Percentiles rank a stretch among this genome's conserved stretches.
Conservation (phyloP, 2,113 vertebrate genomes). For the Platichthys flesus region DNA sequence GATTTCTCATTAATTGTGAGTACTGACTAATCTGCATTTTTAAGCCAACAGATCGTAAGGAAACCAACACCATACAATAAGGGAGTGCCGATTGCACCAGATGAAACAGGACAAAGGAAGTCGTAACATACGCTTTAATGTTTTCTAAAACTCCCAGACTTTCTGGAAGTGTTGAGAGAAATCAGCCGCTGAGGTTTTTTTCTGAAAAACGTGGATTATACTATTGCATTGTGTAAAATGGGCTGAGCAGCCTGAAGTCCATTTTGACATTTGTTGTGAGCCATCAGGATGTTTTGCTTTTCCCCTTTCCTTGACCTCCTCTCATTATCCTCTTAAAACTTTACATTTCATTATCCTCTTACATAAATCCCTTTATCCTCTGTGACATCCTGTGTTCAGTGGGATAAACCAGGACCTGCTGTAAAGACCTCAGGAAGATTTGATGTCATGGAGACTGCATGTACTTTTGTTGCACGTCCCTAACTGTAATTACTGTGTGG, state of each 20-base stretch:
- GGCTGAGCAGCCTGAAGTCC: background rate
- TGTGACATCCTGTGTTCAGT: constrained; percentile 37
- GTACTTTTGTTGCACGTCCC: constrained; percentile 1
- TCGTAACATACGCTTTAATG: background rate
- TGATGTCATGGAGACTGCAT: background rate
- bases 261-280: constrained; percentile 19
- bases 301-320: constrained; percentile 48
- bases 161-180: constrained; percentile 4
- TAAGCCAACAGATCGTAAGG: background rate
- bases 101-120: background rate
- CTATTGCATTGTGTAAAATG: background rate
- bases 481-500: background rate
- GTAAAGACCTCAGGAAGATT: constrained; percentile 14
- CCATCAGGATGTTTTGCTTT: constrained; percentile 17
- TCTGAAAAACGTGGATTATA: background rate
- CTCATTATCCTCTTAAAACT: constrained; percentile 63
- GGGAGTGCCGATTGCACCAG: background rate
- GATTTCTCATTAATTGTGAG: background rate
- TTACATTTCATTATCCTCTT: constrained; percentile 72
- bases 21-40: background rate
- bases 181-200: background rate
- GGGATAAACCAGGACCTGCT: constrained; percentile 44
- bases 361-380: constrained; percentile 66
- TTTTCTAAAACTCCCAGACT: background rate
- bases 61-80: background rate